Evolutionary conservation across 2,888 invertebrate species (phyloP), one percentile per base, ranked within the genome.

Genomic region (Eumacrocentrus americanus): DNA sequence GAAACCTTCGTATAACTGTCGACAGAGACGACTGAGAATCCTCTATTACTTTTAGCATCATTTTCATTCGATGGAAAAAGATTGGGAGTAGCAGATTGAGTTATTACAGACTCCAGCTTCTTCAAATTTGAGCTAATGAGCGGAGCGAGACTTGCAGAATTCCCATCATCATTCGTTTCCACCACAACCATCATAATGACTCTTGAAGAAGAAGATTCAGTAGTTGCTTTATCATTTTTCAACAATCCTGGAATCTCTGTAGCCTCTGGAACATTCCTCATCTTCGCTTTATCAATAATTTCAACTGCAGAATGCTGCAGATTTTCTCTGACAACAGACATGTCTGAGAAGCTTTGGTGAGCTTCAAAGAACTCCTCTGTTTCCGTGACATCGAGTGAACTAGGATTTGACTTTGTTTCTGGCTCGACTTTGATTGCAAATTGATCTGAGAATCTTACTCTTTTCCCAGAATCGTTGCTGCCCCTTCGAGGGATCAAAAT

Each of bases 121-220:
- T 72, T 75, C 20, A 80, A 56, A 6, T 77, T 71, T 2, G 77
- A 70, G 14, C 72, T 70, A 2, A 80, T 72, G 23, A 78, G 51
- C 4, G 77, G 74, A 3, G 58, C 61, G 18, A 80, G 42, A 38
- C 77, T 71, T 1, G 42, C 53, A 0, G 63, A 25, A 22, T 62
- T 58, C 4, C 61, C 44, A 16, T 65, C 64, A 3, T 64, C 71
- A n/a, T 68, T 72, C 38, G 67, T 64, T 35, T 79, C 76, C 11
- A 79, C 67, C 0, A 79, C 50, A 2, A 80, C 61, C 77, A 79
- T 77, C 78, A 80, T 76, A 1, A 79, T 51, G 25, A 80, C 69
- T 11, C 73, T 66, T 6, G 75, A 72, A 1, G 73, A 64, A 9
- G 62, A 65, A 0, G 60, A 29, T 3, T 25, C 34, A 1, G 48